Base-by-base conservation (phyloP, 2,113 vertebrate species). In the Dicentrarchus labrax region DNA sequence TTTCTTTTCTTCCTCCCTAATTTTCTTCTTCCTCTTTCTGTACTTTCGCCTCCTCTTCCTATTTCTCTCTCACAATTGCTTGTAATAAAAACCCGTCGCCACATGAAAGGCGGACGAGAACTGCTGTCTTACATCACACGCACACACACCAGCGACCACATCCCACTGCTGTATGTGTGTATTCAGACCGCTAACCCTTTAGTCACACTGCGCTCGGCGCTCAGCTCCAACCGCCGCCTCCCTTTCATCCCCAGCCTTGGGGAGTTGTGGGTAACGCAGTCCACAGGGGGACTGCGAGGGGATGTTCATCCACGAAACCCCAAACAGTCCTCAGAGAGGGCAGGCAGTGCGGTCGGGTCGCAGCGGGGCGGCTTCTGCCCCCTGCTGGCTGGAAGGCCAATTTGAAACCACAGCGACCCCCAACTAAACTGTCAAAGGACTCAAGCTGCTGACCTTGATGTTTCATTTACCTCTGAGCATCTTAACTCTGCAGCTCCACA, bases 241-340 rank as follows among this genome's bases (percentile, higher is more conserved):
- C 2, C 79, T 86, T 87, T 87, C 57, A 89, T 89, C 85, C 67
- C 16, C 22, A 0, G 60, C 78, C 82, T 60, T n/a, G 0, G 80
- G 88, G 91, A 39, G 5, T 86, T 89, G 86, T 87, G 88, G 89
- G 85, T 84, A 87, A 87, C 2, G 22, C 39, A 64, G 89, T 89
- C 83, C 78, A 39, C 30, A 41, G 8, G 10, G 89, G 76, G 81
- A 78, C 76, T 36, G 21, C 0, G 5, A 65, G 1, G 24, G 71
- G 39, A 78, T 59, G 38, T 70, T 85, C 59, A 45, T 13, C 62
- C 73, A 60, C 64, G 76, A 78, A 86, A 78, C 53, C 78, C 50
- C 68, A 48, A 60, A 41, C 8, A 2, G 72, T 70, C 71, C 71
- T 65, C 4, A 9, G 71, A 38, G 47, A 72, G 39, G 47, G 19